Conservation (phyloP, 2,888 invertebrate genomes). For the Lottia gigantea region DNA sequence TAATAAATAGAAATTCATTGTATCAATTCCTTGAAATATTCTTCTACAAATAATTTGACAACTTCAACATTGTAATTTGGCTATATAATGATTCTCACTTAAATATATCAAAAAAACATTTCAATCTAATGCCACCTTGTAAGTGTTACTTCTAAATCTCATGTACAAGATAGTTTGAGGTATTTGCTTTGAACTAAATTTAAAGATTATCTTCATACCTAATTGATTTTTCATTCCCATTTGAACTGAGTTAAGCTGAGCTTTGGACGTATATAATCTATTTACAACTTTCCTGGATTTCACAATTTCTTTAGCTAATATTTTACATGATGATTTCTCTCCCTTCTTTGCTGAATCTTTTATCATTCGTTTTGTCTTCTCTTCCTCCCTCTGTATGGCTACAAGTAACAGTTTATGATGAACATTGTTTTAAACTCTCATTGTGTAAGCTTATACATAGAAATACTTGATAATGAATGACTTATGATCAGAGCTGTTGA, state of each 20-base stretch:
- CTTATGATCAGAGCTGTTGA: no score
- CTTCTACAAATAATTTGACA: no score
- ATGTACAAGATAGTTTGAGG: background rate
- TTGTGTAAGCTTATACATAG: no score
- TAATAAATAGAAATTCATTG: no score
- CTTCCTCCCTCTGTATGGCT: constrained; percentile 96
- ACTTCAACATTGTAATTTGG: no score
- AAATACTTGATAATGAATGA: no score
- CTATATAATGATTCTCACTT: no score
- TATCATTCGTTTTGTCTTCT: constrained; percentile 91
- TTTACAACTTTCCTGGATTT: constrained; percentile 86
- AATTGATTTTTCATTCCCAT: constrained; percentile 98
- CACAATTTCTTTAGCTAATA: constrained; percentile 93
- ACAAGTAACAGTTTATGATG: constrained; percentile 34
- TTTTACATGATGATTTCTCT: constrained; percentile 92
- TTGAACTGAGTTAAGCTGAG: constrained; percentile 95
- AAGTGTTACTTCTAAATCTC: no score
- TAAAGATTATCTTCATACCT: constrained; percentile 72
- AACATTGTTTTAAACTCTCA: no score
- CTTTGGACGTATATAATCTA: constrained; percentile 93
- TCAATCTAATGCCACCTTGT: no score
- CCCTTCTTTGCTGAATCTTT: constrained; percentile 96
- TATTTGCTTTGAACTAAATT: background rate
- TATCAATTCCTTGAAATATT: no score
- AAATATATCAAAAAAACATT: no score